These are phyloP conservation scores for Cygnus olor DNA, from an alignment of 2,797 vertebrate genomes.

Conservation along the genomic window DNA sequence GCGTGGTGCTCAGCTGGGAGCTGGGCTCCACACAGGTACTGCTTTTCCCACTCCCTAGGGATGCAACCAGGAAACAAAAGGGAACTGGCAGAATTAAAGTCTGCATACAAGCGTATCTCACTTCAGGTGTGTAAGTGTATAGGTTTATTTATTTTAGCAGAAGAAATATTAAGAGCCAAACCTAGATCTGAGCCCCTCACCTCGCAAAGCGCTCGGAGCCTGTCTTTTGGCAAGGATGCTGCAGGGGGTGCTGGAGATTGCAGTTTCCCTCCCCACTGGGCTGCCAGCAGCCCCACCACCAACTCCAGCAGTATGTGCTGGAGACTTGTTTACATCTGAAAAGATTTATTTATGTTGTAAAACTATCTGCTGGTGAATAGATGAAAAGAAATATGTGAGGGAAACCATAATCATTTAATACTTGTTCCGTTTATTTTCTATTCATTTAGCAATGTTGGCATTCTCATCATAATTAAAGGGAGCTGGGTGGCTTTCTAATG, in stretches of 20 bases:
- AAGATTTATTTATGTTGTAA: conserved; percentile 65
- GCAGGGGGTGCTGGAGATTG: conserved; percentile 52
- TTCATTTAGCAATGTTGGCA: conserved; percentile 64
- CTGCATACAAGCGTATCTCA: not conserved
- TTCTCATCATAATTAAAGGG: conserved; percentile 74
- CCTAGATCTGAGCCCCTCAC: fast-evolving
- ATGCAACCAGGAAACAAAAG: not conserved
- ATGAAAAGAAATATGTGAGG: conserved; percentile 64
- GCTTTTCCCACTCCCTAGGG: not conserved
- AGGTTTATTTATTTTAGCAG: not conserved
- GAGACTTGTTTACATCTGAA: conserved; percentile 50
- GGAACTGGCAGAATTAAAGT: fast-evolving
- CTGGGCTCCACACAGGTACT: fast-evolving
- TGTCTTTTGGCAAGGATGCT: not conserved
- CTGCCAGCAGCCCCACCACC: not conserved
- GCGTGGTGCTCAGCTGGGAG: fast-evolving
- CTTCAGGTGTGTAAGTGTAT: not conserved
- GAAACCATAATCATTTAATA: conserved; percentile 64
- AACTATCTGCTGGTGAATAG: conserved; percentile 54
- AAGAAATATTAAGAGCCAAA: not conserved
- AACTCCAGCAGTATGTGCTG: not conserved
- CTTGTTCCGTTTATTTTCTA: conserved; percentile 71
- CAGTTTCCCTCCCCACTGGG: not conserved
- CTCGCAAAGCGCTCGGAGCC: fast-evolving
- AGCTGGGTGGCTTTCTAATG: conserved; percentile 49